phyloP scores from a whole-genome alignment of 2,888 invertebrate genomes.

The Crossocerus cetratus region DNA sequence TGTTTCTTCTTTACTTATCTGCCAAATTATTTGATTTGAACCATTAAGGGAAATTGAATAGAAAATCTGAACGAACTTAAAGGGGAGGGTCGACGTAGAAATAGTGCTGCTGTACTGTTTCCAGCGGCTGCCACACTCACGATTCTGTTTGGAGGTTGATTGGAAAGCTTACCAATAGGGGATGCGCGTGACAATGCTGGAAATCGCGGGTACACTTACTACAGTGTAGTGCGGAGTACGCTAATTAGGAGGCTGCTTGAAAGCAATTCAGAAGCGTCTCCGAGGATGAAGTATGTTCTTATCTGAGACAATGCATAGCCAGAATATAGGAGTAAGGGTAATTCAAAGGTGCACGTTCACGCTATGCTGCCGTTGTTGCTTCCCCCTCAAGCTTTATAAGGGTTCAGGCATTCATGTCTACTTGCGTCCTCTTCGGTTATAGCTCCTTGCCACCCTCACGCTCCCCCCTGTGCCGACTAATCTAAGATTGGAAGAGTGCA shows the following conservation, averaged over 20 bases:
- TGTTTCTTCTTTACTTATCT: too few species aligned
- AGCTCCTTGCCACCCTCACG: background rate
- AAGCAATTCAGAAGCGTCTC: background rate
- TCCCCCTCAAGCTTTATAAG: background rate
- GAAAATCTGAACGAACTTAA: too few species aligned
- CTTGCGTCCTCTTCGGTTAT: background rate
- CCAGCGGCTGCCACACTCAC: too few species aligned
- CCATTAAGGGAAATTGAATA: too few species aligned
- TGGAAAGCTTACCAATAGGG: too few species aligned
- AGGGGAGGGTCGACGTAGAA: too few species aligned
- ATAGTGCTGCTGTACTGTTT: too few species aligned
- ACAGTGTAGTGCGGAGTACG: background rate
- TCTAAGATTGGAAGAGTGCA: background rate
- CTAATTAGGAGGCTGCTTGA: background rate
- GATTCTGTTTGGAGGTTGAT: too few species aligned
- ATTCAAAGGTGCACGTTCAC: background rate
- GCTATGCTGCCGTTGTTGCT: background rate
- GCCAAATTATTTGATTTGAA: too few species aligned
- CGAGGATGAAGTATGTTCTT: background rate
- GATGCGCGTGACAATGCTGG: too few species aligned
- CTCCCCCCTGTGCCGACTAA: background rate
- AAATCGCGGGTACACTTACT: too few species aligned
- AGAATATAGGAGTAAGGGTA: background rate
- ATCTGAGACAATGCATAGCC: slow-evolving; percentile 1
- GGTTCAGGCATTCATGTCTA: background rate